Evolutionary conservation across 2,113 vertebrate species (phyloP).

Genomic region (Shinisaurus crocodilurus): DNA sequence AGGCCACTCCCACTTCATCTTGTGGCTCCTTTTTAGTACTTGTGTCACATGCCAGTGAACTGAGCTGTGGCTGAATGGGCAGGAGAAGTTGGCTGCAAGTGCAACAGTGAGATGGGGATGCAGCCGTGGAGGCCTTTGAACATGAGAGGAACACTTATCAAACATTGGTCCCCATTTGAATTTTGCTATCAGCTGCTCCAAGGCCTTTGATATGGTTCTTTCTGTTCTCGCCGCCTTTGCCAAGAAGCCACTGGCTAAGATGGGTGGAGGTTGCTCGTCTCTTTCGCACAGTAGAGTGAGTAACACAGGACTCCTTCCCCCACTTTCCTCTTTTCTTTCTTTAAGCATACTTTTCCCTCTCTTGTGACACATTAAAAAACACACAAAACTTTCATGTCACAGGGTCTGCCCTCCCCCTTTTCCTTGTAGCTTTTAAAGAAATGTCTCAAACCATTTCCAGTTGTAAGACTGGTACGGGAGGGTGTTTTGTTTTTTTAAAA

Average conservation of each 20-base stretch:
- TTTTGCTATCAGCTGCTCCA: neutral
- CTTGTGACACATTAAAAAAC: slow-evolving; percentile 28
- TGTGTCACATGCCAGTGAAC: neutral
- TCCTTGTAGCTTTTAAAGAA: neutral
- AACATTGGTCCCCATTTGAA: accelerated
- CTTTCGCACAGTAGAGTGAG: neutral
- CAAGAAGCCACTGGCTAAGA: slow-evolving; percentile 26
- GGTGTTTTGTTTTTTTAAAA: slow-evolving; percentile 21
- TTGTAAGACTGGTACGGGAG: slow-evolving; percentile 24
- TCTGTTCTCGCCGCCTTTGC: slow-evolving; percentile 16
- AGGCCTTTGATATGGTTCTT: neutral
- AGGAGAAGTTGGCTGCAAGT: neutral
- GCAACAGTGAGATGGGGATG: neutral
- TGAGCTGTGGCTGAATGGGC: no score
- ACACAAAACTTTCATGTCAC: slow-evolving; percentile 59
- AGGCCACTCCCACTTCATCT: neutral
- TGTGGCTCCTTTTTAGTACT: neutral
- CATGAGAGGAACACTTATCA: neutral
- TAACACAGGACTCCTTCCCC: neutral
- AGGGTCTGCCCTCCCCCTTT: neutral
- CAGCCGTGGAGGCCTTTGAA: neutral
- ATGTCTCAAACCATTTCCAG: neutral
- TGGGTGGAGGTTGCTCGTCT: neutral
- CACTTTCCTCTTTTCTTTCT: slow-evolving; percentile 2
- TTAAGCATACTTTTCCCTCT: neutral